phyloP scores from a whole-genome alignment of 2,888 invertebrate species.

The Xanthia togata region DNA sequence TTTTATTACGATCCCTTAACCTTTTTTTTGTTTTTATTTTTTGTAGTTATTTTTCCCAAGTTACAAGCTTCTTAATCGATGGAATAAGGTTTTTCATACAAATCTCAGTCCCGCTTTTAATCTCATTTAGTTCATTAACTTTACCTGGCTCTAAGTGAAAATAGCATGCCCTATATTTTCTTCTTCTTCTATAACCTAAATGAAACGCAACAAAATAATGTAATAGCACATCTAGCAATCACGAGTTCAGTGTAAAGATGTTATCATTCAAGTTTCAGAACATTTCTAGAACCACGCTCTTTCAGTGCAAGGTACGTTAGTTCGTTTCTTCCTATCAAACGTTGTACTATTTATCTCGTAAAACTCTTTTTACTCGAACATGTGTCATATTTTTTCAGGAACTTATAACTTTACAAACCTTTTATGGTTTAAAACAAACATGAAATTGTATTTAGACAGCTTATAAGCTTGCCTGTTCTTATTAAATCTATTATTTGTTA shows the following conservation, averaged over 20 bases:
- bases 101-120: not conserved
- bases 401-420: not conserved
- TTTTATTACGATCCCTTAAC: not conserved
- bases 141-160: not conserved
- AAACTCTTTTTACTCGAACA: conserved; percentile 1
- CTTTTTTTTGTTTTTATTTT: no score
- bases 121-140: not conserved
- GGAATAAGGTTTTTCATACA: not conserved
- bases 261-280: conserved; percentile 37
- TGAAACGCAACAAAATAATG: not conserved
- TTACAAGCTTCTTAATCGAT: not conserved
- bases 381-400: not conserved
- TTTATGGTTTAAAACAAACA: not conserved
- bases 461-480: not conserved
- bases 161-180: not conserved
- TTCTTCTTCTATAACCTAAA: not conserved
- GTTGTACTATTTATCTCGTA: conserved; percentile 16
- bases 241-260: conserved; percentile 8
- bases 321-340: conserved; percentile 4
- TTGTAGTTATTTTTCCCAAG: no score
- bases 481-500: not conserved
- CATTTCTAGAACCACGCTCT: conserved; percentile 24
- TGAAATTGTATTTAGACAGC: not conserved
- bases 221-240: conserved; percentile 15
- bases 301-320: conserved; percentile 16